Evolutionary conservation across 2,797 vertebrate genomes (phyloP), one percentile per base, ranked within the genome.

Genomic region (Chloroceryle amazona): DNA sequence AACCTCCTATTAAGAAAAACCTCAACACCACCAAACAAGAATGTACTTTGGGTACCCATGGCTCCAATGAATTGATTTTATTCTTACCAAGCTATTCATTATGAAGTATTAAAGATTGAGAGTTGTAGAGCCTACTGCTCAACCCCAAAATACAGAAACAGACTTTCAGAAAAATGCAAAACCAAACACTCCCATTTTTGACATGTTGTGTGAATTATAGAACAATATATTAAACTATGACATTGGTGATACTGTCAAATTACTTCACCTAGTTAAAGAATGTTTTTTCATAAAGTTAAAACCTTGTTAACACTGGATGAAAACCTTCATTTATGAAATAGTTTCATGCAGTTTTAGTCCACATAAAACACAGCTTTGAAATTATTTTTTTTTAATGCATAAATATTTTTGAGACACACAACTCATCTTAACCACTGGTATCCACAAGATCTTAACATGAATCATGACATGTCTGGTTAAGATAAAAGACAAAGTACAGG

Each of bases 151-250:
- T 2, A 5, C 21, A 23, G 19, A 80, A 65, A 65, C 0, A 61
- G 25, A 41, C 58, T 62, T 80, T 35, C 8, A 63, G 29, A 28
- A 60, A 74, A 85, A 58, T 3, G 3, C 21, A 42, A 74, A 62
- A 1, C 3, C 22, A 60, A 87, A 65, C 12, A 18, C 31, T 82
- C 33, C 1, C 1, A 75, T 16, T 57, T 31, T 6, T 42, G 39
- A 18, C 8, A 13, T 4, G 2, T 0, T 41, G 35, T 4, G 3
- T 28, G 18, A 79, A 31, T 57, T 51, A 42, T 0, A 68, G 12
- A 5, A 33, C 0, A 0, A 33, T 8, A 33, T 2, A 47, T 6
- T 63, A 70, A 83, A 61, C 6, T 41, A 29, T 3, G 1, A 20
- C 41, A 49, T 63, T 55, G 22, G 6, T 15, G 78, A 86, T 25